Conservation (phyloP, 2,113 vertebrate genomes). For the Mohoua ochrocephala region DNA sequence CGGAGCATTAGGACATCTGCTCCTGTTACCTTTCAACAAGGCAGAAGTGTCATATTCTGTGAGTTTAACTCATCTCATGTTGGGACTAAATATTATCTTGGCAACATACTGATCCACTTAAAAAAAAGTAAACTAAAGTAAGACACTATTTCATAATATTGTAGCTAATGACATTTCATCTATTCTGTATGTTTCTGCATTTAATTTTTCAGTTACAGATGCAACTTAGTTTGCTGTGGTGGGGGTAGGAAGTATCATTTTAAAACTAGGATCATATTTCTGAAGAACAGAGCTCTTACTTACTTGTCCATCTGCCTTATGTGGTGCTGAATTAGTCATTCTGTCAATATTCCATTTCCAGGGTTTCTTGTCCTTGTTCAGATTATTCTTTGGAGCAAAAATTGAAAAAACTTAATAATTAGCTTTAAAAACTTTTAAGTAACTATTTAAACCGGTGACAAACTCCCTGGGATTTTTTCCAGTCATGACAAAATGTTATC, state of each 20-base stretch:
- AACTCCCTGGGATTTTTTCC: neutral
- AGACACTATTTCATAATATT: neutral
- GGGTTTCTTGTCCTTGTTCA: neutral
- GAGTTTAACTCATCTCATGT: neutral
- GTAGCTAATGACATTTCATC: neutral
- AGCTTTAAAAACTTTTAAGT: neutral
- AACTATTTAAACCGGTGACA: neutral
- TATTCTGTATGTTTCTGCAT: neutral
- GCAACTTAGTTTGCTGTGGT: constrained; percentile 37
- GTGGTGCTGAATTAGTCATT: constrained; percentile 16
- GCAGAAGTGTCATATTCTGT: neutral
- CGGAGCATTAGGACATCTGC: neutral
- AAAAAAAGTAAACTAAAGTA: neutral
- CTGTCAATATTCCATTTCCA: neutral
- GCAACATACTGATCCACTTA: neutral
- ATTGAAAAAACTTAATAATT: neutral
- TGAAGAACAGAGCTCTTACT: neutral
- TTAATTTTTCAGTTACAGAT: neutral
- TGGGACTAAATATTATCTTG: neutral
- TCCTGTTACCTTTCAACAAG: neutral
- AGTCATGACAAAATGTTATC: neutral
- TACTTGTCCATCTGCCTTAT: neutral
- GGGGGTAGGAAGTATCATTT: constrained; percentile 62
- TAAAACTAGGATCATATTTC: constrained; percentile 73
- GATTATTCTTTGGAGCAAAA: neutral